Percentiles rank a stretch among this genome's conserved stretches.
Evolutionary conservation across 2,888 invertebrate genomes (phyloP).

Genomic region (Drosophila subsilvestris): DNA sequence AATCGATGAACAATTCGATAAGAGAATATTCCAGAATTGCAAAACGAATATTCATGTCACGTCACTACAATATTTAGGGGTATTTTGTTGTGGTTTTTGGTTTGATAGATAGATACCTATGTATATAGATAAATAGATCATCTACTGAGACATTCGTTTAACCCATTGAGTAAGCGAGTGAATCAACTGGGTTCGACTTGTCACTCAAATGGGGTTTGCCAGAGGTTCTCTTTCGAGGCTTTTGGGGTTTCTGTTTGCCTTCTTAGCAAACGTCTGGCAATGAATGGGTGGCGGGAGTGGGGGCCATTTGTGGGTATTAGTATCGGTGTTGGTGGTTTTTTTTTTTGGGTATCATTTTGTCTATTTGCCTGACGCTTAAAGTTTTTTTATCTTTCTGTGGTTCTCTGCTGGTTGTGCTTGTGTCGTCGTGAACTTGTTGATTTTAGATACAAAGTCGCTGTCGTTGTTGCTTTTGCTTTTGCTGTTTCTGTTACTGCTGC

Average conservation of each 20-base stretch:
- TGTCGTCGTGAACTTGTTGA: conserved; percentile 74
- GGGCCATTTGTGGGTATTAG: conserved; percentile 29
- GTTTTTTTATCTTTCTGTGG: conserved; percentile 70
- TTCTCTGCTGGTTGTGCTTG: conserved; percentile 42
- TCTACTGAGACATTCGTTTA: background rate
- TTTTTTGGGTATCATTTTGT: conserved; percentile 31
- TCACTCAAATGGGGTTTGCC: conserved; percentile 50
- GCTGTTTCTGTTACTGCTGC: conserved; percentile 8
- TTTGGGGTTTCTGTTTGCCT: conserved; percentile 56
- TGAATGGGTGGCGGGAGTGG: conserved; percentile 57
- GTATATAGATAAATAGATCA: background rate
- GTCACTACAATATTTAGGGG: too few species aligned
- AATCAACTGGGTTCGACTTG: conserved; percentile 51
- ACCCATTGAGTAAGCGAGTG: background rate
- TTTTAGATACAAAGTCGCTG: conserved; percentile 71
- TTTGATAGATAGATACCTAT: too few species aligned
- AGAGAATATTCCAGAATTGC: background rate
- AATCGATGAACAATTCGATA: too few species aligned
- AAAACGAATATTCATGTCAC: too few species aligned
- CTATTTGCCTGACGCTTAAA: conserved; percentile 66
- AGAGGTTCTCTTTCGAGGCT: conserved; percentile 23
- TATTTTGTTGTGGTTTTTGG: too few species aligned
- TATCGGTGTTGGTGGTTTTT: conserved; percentile 7
- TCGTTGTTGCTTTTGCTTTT: conserved; percentile 21
- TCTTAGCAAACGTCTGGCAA: conserved; percentile 60